A percentile compares a stretch with the other conserved stretches of the same genome.
Evolutionary conservation across 2,797 vertebrate genomes (phyloP).

Genomic region (Orientallactaga sibirica): DNA sequence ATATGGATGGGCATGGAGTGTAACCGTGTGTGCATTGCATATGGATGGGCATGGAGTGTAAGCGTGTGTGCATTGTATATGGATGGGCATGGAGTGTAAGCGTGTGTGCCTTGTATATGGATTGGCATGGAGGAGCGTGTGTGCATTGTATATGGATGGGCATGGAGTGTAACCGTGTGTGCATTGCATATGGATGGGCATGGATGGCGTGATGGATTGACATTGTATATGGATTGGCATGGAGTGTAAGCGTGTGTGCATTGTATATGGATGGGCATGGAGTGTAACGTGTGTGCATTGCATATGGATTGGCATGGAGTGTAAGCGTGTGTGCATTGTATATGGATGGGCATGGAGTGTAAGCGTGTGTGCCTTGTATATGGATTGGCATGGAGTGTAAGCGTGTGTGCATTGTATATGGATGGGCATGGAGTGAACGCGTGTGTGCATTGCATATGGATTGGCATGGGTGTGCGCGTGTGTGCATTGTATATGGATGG

Average conservation of each 20-base stretch:
- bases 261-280: not conserved
- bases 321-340: not conserved
- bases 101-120: not conserved
- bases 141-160: not conserved
- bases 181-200: conserved; percentile 7
- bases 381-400: not conserved
- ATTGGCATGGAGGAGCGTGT: not conserved
- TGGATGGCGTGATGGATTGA: no score
- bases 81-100: not conserved
- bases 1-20: not conserved
- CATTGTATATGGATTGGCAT: not conserved
- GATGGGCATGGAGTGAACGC: not conserved
- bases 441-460: not conserved
- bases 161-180: not conserved
- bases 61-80: not conserved
- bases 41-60: not conserved
- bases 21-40: not conserved
- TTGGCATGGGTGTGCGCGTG: no score
- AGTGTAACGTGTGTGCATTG: not conserved
- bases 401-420: not conserved
- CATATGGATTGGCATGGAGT: not conserved
- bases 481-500: not conserved
- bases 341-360: not conserved
- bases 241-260: not conserved
- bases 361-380: not conserved